Evolutionary conservation across 1,140 invertebrate genomes (phyloP).

Genomic region (Chlorops oryzae): DNA sequence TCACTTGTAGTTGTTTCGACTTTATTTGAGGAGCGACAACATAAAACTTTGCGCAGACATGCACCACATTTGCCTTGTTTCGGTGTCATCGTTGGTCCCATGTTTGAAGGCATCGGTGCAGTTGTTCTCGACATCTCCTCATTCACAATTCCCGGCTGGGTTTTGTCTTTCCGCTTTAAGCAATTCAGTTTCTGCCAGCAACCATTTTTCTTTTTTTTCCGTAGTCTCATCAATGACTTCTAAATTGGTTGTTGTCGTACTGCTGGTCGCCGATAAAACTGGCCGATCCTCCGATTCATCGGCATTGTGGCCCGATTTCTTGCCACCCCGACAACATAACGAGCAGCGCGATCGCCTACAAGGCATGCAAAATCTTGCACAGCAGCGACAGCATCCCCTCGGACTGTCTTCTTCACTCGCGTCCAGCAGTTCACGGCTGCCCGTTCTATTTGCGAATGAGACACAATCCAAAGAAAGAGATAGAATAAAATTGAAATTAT

Average conservation of each 20-base stretch:
- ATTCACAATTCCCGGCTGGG: neutral
- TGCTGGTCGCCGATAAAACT: conserved; percentile 35
- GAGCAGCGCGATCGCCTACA: conserved; percentile 40
- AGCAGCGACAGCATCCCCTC: conserved; percentile 34
- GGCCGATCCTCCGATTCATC: conserved; percentile 26
- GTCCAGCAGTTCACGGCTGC: conserved; percentile 40
- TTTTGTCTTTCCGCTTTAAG: conserved; percentile 26
- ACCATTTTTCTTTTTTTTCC: conserved; percentile 23
- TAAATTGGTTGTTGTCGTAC: conserved; percentile 36
- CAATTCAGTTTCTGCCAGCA: conserved; percentile 38
- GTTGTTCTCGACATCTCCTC: too few species aligned
- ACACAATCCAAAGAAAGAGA: too few species aligned
- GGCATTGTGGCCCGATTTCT: conserved; percentile 13
- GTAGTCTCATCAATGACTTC: conserved; percentile 32
- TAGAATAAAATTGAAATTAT: too few species aligned
- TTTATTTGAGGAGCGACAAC: conserved; percentile 43
- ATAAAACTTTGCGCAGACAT: conserved; percentile 41
- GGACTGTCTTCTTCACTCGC: conserved; percentile 19
- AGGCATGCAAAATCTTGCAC: conserved; percentile 37
- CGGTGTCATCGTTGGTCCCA: conserved; percentile 10
- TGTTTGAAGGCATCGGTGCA: too few species aligned
- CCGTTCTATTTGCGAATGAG: too few species aligned
- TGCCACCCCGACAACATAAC: conserved; percentile 29
- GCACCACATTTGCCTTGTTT: conserved; percentile 34
- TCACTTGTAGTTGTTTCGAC: conserved; percentile 40